Conservation (phyloP, 1,140 invertebrate species). For the Cecropterus lyciades region DNA sequence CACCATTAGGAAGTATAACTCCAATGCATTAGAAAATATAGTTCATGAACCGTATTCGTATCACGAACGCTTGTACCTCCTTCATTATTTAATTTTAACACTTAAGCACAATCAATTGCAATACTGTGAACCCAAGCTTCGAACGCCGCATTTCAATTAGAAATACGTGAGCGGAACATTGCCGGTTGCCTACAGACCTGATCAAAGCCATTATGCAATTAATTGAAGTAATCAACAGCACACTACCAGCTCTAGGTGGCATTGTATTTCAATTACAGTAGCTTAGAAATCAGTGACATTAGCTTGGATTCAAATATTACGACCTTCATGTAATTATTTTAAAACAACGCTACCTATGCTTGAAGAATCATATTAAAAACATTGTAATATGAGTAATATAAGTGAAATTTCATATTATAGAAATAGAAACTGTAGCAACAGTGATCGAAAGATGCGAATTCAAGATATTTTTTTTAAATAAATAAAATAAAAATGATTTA, state of each 20-base stretch:
- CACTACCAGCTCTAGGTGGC: background rate
- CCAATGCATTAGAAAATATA: too few relatives aligned
- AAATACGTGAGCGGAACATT: slow-evolving; percentile 5
- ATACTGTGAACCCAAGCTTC: background rate
- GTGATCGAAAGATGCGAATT: too few relatives aligned
- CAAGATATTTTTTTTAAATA: too few relatives aligned
- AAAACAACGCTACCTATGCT: background rate
- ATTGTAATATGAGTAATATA: too few relatives aligned
- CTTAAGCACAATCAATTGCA: too few relatives aligned
- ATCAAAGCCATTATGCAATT: slow-evolving; percentile 12
- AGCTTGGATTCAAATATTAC: background rate
- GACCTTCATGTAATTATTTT: background rate
- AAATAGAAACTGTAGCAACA: too few relatives aligned
- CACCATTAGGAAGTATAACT: too few relatives aligned
- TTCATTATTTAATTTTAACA: too few relatives aligned
- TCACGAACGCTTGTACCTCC: too few relatives aligned
- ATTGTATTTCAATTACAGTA: slow-evolving; percentile 9
- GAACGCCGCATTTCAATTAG: background rate
- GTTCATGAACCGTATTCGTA: too few relatives aligned
- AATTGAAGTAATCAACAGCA: slow-evolving; percentile 8
- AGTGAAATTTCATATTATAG: too few relatives aligned
- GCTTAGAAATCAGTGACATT: background rate
- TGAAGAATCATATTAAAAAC: background rate
- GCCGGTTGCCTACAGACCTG: background rate
- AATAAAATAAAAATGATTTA: too few relatives aligned